phyloP scores from a whole-genome alignment of 2,113 vertebrate genomes.

The Microcebus jonahi region DNA sequence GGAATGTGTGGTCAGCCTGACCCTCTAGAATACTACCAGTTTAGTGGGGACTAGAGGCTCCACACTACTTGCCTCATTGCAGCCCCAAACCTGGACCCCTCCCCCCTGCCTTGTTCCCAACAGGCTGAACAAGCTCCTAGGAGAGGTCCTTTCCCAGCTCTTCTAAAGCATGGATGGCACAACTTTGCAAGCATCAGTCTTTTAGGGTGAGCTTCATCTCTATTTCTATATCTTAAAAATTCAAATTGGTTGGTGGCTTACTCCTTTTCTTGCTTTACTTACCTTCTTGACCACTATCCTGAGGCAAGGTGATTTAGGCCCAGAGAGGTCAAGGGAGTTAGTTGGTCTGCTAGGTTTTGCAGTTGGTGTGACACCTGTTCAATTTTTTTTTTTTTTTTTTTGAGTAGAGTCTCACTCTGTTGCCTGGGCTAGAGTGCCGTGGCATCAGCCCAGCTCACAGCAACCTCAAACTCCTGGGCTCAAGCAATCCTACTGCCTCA shows the following conservation, averaged over 20 bases:
- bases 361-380: background rate
- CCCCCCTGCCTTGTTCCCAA: background rate
- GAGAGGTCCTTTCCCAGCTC: background rate
- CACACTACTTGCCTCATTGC: background rate
- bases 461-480: no score
- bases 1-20: background rate
- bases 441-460: no score
- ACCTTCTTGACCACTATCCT: background rate
- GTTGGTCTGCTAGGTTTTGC: background rate
- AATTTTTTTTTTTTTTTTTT: background rate
- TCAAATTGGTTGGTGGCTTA: background rate
- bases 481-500: no score
- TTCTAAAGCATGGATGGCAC: background rate
- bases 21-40: background rate
- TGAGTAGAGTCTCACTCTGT: no score
- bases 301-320: background rate
- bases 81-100: background rate
- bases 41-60: background rate
- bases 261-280: background rate
- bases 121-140: background rate
- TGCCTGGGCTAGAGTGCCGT: no score
- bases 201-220: background rate
- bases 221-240: background rate
- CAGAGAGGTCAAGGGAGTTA: background rate
- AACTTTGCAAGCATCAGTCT: background rate